Percentiles rank a stretch among this genome's conserved stretches.
Conservation (phyloP, 2,113 vertebrate genomes). For the Orycteropus afer region DNA sequence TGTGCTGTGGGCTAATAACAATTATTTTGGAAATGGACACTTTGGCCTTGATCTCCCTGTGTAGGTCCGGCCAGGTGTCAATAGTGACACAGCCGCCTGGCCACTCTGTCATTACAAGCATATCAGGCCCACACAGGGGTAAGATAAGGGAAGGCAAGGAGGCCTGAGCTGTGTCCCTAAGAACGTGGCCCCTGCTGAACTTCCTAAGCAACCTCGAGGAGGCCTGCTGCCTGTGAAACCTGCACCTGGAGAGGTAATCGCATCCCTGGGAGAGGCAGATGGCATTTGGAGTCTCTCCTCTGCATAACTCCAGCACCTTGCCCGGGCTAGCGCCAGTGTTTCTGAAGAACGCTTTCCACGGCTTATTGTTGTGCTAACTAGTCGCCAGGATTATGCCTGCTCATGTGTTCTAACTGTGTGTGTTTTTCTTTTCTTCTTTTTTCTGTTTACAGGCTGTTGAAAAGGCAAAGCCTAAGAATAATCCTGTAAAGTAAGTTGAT, state of each 20-base stretch:
- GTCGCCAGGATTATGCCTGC: constrained; percentile 59
- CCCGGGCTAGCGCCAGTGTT: neutral
- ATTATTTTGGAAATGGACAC: constrained; percentile 70
- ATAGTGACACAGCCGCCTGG: neutral
- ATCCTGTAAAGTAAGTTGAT: constrained; percentile 93
- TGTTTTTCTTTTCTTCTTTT: constrained; percentile 60
- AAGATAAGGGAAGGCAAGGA: neutral
- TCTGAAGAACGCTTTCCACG: neutral
- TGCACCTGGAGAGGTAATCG: neutral
- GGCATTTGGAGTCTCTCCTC: neutral
- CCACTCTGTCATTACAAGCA: neutral
- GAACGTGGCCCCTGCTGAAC: neutral
- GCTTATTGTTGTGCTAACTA: constrained; percentile 56
- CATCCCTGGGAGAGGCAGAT: neutral
- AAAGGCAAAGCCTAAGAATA: constrained; percentile 94
- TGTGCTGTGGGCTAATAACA: constrained; percentile 80
- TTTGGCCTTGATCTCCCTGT: constrained; percentile 48
- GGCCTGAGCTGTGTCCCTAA: too few relatives aligned
- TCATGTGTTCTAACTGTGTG: constrained; percentile 78
- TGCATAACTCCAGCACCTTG: neutral
- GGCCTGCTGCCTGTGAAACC: neutral
- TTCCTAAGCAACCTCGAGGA: neutral
- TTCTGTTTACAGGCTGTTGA: constrained; percentile 93
- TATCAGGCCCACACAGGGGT: neutral
- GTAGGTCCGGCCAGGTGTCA: neutral